Conservation (phyloP, 2,888 invertebrate species). For the Drosophila rellima region DNA sequence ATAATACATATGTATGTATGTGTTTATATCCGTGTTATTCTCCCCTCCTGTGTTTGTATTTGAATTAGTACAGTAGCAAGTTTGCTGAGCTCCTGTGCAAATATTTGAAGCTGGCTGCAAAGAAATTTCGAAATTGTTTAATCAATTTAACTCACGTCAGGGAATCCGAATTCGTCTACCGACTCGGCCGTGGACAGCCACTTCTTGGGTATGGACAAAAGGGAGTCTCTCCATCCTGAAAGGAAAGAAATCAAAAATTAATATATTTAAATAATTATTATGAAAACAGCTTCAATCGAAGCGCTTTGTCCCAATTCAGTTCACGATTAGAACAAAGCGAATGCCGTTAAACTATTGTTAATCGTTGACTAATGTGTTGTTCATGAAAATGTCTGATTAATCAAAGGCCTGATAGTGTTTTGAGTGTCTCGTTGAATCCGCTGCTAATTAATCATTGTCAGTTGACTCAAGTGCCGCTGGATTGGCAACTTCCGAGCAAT, state of each 20-base stretch:
- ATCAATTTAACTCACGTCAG: conserved; percentile 85
- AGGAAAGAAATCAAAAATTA: conserved; percentile 61
- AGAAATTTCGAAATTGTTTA: conserved; percentile 61
- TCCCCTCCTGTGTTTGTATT: conserved; percentile 54
- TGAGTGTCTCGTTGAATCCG: conserved; percentile 4
- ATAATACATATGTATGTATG: conserved; percentile 23
- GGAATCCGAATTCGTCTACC: conserved; percentile 86
- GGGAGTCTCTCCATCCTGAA: conserved; percentile 91
- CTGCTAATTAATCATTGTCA: conserved; percentile 67
- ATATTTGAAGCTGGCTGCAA: conserved; percentile 60
- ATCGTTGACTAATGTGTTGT: conserved; percentile 54
- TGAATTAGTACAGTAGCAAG: conserved; percentile 75
- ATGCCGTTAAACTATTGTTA: conserved; percentile 17
- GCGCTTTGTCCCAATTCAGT: not conserved
- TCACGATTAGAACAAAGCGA: conserved; percentile 5
- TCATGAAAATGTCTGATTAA: conserved; percentile 19
- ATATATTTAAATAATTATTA: conserved; percentile 1
- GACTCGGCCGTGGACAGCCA: conserved; percentile 87
- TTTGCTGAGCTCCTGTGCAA: conserved; percentile 53
- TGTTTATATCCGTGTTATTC: conserved; percentile 23
- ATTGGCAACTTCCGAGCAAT: conserved; percentile 23
- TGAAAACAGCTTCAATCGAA: not conserved
- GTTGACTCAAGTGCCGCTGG: conserved; percentile 27
- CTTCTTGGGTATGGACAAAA: conserved; percentile 90
- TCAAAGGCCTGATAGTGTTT: conserved; percentile 27